These are phyloP conservation scores for Cephus pygmeus DNA, from an alignment of 2,888 invertebrate genomes.

Conservation along the genomic window DNA sequence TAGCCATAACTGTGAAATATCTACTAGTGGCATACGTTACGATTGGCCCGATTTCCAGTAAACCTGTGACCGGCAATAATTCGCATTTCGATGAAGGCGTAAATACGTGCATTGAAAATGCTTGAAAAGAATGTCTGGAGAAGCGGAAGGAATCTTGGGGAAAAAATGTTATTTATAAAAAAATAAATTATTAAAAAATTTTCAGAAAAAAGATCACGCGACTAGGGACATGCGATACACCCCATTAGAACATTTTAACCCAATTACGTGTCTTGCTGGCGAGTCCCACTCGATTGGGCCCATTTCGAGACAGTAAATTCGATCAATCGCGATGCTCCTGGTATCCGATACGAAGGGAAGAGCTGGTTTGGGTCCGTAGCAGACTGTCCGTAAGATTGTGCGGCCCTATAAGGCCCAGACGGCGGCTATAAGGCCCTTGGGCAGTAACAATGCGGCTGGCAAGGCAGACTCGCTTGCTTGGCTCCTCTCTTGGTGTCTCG, in stretches of 20 bases:
- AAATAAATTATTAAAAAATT: background rate
- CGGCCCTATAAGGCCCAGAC: constrained; percentile 57
- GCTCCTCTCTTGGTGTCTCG: constrained; percentile 51
- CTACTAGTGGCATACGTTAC: background rate
- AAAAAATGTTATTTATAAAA: background rate
- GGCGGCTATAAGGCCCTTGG: constrained; percentile 52
- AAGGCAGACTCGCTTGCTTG: constrained; percentile 26
- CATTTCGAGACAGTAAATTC: constrained; percentile 36
- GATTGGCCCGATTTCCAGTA: background rate
- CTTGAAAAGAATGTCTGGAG: background rate
- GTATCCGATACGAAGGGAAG: background rate
- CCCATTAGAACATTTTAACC: constrained; percentile 28
- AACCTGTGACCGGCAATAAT: background rate
- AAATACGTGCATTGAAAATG: background rate
- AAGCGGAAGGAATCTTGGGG: background rate
- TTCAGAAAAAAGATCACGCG: background rate
- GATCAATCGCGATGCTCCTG: constrained; percentile 45
- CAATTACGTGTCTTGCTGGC: constrained; percentile 35
- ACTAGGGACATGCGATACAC: background rate
- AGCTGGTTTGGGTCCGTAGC: constrained; percentile 1
- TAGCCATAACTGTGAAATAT: constrained; percentile 62
- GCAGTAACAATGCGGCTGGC: constrained; percentile 54
- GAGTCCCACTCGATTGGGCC: constrained; percentile 13
- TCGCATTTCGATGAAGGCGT: background rate
- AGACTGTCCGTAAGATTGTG: constrained; percentile 32